Evolutionary conservation across 2,888 invertebrate species (phyloP).

Genomic region (Elysia crispata): DNA sequence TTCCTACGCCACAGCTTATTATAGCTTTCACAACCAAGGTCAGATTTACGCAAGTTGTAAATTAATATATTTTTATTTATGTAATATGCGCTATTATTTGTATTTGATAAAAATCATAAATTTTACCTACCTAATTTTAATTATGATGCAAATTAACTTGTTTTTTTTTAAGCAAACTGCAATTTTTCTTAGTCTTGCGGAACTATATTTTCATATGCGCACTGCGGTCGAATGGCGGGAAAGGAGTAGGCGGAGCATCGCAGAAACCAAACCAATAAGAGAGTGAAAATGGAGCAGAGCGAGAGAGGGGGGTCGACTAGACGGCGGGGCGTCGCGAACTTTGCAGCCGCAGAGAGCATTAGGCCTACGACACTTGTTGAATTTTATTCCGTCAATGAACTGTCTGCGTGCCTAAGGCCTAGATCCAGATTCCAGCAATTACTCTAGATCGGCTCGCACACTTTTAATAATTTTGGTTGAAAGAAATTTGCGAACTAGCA

Average conservation of each 20-base stretch:
- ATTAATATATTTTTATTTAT: neutral
- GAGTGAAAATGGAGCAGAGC: neutral
- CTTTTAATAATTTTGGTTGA: no score
- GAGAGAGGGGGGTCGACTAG: neutral
- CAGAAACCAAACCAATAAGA: no score
- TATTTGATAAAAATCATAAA: no score
- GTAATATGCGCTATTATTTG: no score
- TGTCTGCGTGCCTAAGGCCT: slow-evolving; percentile 5
- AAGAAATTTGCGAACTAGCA: no score
- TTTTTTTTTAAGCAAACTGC: no score
- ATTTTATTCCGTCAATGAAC: neutral
- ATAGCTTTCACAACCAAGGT: slow-evolving; percentile 40
- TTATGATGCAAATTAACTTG: no score
- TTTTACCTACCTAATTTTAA: no score
- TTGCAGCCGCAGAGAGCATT: neutral
- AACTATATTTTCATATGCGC: neutral
- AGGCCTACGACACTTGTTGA: neutral
- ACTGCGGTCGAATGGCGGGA: slow-evolving; percentile 40
- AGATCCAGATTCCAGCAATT: no score
- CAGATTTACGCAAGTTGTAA: slow-evolving; percentile 41
- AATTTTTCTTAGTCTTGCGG: neutral
- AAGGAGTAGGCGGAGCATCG: slow-evolving; percentile 32
- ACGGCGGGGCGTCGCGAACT: neutral
- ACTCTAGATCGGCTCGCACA: no score
- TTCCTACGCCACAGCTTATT: slow-evolving; percentile 27